Base-by-base conservation (phyloP, 2,113 vertebrate species). In the Grammomys surdaster region DNA sequence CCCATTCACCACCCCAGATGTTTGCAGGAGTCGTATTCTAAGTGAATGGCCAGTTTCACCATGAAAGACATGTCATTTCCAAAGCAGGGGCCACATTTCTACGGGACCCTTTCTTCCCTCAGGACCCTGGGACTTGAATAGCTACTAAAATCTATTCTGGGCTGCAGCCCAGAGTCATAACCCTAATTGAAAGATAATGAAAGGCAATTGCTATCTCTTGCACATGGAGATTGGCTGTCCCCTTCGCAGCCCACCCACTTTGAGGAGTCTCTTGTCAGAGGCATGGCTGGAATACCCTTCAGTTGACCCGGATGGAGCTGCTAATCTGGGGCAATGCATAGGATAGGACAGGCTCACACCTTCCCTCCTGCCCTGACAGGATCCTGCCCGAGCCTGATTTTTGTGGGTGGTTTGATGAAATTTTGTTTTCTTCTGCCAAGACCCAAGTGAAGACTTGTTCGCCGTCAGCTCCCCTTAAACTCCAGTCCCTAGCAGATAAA, bases 391-490 rank as follows among this genome's bases (percentile, higher is more conserved):
- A 93, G 81, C 81, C 65, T 67, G 85, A 88, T 31, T 8, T 8
- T 5, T 56, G 91, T 92, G 81, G 88, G 91, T 86, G 93, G 77
- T 75, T 85, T 89, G 51, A 75, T 58, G 43, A 93, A 77, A 77
- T 95, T 77, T 67, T 89, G 43, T 95, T 91, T 95, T 91, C 78
- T 97, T 31, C 70, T 95, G 91, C 96, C 96, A 85, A 94, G 88
- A 67, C 80, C 73, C 95, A 87, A 77, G 90, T 73, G 40, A 91
- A 65, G 88, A 93, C 95, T 95, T 94, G 94, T 95, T 94, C 51
- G 31, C 31, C 75, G 56, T 90, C 60, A 43, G 56, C 60, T 89
- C 46, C 58, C 60, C 58, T 92, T 2, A 26, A 67, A 85, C 76
- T 43, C 54, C 40, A 36, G 2, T 65, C 46, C 65, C 87, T 48